A percentile compares a stretch with the other conserved stretches of the same genome.
These are phyloP conservation scores for Nomada lathburiana DNA, from an alignment of 2,888 invertebrate species.

Conservation along the genomic window DNA sequence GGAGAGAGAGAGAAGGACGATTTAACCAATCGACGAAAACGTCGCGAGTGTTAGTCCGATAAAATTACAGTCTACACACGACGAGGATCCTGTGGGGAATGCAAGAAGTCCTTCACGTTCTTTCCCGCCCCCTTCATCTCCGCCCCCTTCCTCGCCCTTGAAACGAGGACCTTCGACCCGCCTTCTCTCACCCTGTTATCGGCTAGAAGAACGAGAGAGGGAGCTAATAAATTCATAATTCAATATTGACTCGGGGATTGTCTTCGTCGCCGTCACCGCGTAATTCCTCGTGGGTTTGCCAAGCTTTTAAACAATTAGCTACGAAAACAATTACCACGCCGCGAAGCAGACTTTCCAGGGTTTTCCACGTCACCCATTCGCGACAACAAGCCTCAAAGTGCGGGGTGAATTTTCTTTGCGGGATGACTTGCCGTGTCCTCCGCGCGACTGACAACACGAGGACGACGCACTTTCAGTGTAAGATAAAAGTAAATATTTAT, in stretches of 20 bases:
- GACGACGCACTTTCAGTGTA: conserved; percentile 69
- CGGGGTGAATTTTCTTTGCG: conserved; percentile 65
- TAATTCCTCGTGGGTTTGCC: conserved; percentile 76
- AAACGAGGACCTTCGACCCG: conserved; percentile 57
- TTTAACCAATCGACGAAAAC: conserved; percentile 65
- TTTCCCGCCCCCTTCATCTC: conserved; percentile 10
- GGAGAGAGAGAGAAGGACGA: conserved; percentile 37
- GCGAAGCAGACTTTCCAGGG: conserved; percentile 44
- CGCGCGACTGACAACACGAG: conserved; percentile 41
- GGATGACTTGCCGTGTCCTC: conserved; percentile 52
- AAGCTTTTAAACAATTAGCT: conserved; percentile 81
- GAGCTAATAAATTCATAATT: conserved; percentile 82
- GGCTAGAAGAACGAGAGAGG: conserved; percentile 58
- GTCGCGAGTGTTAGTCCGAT: conserved; percentile 70
- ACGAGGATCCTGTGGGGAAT: conserved; percentile 52
- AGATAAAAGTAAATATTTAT: conserved; percentile 77
- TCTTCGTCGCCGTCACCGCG: conserved; percentile 69
- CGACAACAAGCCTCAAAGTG: conserved; percentile 26
- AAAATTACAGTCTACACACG: conserved; percentile 67
- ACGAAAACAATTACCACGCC: conserved; percentile 76
- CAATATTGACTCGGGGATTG: conserved; percentile 82
- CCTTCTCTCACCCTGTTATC: conserved; percentile 57
- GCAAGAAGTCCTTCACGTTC: conserved; percentile 56
- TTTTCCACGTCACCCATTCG: conserved; percentile 59
- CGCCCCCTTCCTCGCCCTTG: conserved; percentile 11